Percentiles rank a stretch among this genome's conserved stretches.
Evolutionary conservation across 1,140 invertebrate species (phyloP).

Genomic region (Ridgeia piscesae): DNA sequence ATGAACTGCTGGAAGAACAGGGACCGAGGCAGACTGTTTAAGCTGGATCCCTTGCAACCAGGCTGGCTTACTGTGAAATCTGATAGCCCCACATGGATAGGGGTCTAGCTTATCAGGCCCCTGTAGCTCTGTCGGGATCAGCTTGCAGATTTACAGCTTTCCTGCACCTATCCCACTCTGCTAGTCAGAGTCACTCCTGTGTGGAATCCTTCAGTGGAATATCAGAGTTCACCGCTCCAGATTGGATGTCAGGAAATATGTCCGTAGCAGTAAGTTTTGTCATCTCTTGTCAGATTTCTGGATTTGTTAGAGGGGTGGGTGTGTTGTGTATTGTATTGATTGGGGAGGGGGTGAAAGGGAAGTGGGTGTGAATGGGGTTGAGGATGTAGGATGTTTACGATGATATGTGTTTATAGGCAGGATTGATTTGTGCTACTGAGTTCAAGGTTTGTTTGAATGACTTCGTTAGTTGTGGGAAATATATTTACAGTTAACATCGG

Average conservation of each 20-base stretch:
- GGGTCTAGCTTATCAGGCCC: constrained; percentile 3
- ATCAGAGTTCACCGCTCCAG: not conserved
- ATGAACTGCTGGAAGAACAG: not conserved
- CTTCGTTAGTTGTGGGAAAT: not conserved
- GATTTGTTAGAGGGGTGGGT: not conserved
- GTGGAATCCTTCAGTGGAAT: not conserved
- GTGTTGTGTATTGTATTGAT: not conserved
- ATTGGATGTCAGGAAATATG: not conserved
- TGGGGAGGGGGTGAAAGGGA: not conserved
- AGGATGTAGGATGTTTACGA: not conserved
- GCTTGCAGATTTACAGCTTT: not conserved
- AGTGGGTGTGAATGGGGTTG: not conserved
- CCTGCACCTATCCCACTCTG: not conserved
- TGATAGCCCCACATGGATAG: constrained; percentile 3
- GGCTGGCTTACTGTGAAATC: not conserved
- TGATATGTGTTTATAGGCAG: not conserved
- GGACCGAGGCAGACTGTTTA: not conserved
- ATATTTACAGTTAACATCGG: not conserved
- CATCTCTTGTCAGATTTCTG: not conserved
- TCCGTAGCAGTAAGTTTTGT: not conserved
- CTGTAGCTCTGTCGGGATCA: not conserved
- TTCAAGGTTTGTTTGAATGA: not conserved
- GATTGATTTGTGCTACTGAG: not conserved
- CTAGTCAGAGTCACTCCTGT: not conserved
- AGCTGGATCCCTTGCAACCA: not conserved